Evolutionary conservation across 2,113 vertebrate species (phyloP).

Genomic region (Onychostruthus taczanowskii): DNA sequence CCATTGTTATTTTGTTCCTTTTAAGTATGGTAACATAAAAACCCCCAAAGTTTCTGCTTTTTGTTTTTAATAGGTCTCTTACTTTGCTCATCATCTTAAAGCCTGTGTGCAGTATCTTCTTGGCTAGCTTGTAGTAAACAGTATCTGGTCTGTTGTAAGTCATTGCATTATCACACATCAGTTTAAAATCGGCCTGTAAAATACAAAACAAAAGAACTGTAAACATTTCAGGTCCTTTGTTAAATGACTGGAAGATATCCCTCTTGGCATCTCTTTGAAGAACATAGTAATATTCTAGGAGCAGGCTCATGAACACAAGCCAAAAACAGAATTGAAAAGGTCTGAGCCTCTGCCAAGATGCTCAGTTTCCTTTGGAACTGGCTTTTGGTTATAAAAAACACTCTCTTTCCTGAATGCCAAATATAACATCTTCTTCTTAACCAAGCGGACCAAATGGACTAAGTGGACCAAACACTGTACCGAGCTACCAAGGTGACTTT

Average conservation of each 20-base stretch:
- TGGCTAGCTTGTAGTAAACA: conserved; percentile 97
- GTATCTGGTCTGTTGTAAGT: conserved; percentile 98
- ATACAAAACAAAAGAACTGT: neutral
- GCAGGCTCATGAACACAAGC: neutral
- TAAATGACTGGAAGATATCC: neutral
- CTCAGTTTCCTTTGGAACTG: neutral
- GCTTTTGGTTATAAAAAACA: neutral
- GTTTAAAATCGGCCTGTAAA: conserved; percentile 94
- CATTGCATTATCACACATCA: conserved; percentile 99
- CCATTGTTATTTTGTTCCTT: neutral
- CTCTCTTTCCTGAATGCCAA: neutral
- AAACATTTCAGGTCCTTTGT: neutral
- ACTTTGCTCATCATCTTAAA: conserved; percentile 99
- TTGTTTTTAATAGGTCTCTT: conserved; percentile 62
- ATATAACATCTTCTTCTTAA: neutral
- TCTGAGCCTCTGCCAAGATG: neutral
- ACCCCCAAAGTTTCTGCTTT: neutral
- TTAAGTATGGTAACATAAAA: neutral
- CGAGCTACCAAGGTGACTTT: neutral
- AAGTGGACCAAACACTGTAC: neutral
- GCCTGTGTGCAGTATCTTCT: conserved; percentile 97
- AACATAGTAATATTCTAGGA: neutral
- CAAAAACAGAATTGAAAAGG: neutral
- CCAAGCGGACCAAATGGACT: neutral
- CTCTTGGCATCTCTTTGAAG: neutral